phyloP scores from a whole-genome alignment of 2,113 vertebrate species.

The Hippoglossus stenolepis region DNA sequence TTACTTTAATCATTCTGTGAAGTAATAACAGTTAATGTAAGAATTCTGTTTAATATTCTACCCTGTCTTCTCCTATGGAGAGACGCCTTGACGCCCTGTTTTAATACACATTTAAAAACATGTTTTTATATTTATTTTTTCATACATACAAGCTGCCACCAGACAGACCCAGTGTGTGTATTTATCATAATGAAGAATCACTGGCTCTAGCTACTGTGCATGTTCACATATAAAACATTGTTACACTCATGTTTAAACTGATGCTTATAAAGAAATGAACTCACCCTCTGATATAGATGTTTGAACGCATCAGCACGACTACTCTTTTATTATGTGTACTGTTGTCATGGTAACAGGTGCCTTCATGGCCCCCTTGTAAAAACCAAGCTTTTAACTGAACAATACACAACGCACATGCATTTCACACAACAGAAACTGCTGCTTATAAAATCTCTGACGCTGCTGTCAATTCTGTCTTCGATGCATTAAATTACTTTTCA shows the following conservation, averaged over 20 bases:
- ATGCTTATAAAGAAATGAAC: neutral
- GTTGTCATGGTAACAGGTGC: constrained; percentile 63
- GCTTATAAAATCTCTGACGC: neutral
- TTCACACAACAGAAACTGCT: neutral
- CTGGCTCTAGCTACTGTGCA: neutral
- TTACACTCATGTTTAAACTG: neutral
- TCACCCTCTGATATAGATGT: neutral
- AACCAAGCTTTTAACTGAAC: neutral
- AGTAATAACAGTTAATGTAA: no score
- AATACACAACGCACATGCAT: neutral
- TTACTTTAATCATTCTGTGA: no score
- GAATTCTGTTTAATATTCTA: no score
- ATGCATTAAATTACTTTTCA: neutral
- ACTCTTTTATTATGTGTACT: constrained; percentile 27
- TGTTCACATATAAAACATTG: neutral
- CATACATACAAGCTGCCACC: no score
- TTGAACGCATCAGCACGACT: neutral
- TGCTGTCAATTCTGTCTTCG: neutral
- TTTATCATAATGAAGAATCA: neutral
- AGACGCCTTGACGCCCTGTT: no score
- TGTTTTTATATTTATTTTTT: no score
- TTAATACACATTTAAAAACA: no score
- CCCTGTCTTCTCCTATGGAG: no score
- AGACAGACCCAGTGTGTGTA: no score
- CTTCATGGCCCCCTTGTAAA: constrained; percentile 10